Conservation (phyloP, 2,113 vertebrate genomes). For the Oenanthe oenanthe region DNA sequence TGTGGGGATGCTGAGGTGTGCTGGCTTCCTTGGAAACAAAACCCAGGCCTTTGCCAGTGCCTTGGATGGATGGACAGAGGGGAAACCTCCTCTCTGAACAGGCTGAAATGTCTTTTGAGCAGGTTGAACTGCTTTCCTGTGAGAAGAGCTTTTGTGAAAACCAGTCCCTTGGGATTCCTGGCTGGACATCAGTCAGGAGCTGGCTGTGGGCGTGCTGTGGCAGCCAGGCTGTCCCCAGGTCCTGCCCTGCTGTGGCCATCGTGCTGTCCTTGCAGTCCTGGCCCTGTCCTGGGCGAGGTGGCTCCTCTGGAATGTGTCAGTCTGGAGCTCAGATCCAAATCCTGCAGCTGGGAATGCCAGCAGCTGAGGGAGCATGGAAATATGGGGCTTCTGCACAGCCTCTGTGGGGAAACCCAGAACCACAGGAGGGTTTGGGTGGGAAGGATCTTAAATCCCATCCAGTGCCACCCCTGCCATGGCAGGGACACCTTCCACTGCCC, state of each 20-base stretch:
- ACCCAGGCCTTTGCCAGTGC: neutral
- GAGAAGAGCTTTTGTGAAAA: conserved; percentile 2
- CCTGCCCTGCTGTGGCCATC: neutral
- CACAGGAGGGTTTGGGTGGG: neutral
- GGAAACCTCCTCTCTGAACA: neutral
- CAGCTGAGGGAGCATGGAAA: fast-evolving
- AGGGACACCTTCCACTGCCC: neutral
- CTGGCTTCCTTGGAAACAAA: neutral
- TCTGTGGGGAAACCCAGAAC: neutral
- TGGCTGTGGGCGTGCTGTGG: neutral
- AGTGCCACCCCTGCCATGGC: fast-evolving
- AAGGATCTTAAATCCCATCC: neutral
- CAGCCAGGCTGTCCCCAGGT: neutral
- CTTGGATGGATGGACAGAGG: fast-evolving
- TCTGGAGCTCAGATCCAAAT: neutral
- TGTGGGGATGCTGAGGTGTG: neutral
- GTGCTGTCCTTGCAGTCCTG: neutral
- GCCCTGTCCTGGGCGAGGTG: too few relatives aligned
- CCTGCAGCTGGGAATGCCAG: neutral
- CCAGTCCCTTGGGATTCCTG: neutral
- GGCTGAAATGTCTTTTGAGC: neutral
- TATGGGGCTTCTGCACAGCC: fast-evolving
- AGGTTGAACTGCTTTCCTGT: neutral
- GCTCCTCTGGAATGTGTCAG: fast-evolving
- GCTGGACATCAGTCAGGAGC: neutral